Evolutionary conservation across 1,140 invertebrate genomes (phyloP), one percentile per base, ranked within the genome.

Genomic region (Drosophila pseudoobscura): DNA sequence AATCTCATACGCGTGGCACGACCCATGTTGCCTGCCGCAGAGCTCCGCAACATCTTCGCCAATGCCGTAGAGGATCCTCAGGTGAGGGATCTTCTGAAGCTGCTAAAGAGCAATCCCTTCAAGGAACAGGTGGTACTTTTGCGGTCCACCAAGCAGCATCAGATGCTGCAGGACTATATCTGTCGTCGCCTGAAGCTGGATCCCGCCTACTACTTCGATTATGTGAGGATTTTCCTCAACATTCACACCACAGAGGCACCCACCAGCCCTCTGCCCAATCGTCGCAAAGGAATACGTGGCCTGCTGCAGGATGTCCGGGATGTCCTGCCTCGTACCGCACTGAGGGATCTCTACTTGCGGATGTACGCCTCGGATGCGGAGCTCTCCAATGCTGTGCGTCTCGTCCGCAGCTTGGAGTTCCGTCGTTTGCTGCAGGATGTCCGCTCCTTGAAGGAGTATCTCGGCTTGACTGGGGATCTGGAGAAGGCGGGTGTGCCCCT

Each of bases 61-160:
- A 85, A 87, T 60, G 80, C 77, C 3, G 26, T 31, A 1, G 54
- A 82, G 8, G 80, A 85, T 53, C 15, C 69, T 4, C 78, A 85
- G 22, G 78, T 85, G 8, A 9, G 6, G 20, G 43, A 50, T 0
- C 39, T 85, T 8, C 11, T 77, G 2, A 43, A 49, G 6, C 39
- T 85, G 29, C 20, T 85, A 6, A 59, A 64, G 9, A 75, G 78
- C 29, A 64, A 80, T 20, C 29, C 31, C 13, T 51, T 85, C n/a
- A 69, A 43, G 29, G 47, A 62, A 13, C 46, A 57, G 1, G 60
- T 87, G 0, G 7, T 7, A 22, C 31, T 11, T 0, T n/a, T 85
- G 20, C 72, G 58, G 6, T 41, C 54, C 49, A 68, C 61, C 47
- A 70, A 80, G 24, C 69, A 80, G 43, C 43, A 68, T 3, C 61